Percentiles rank a stretch among this genome's conserved stretches.
phyloP scores from a whole-genome alignment of 2,888 invertebrate species.

The Laspeyria flexula region DNA sequence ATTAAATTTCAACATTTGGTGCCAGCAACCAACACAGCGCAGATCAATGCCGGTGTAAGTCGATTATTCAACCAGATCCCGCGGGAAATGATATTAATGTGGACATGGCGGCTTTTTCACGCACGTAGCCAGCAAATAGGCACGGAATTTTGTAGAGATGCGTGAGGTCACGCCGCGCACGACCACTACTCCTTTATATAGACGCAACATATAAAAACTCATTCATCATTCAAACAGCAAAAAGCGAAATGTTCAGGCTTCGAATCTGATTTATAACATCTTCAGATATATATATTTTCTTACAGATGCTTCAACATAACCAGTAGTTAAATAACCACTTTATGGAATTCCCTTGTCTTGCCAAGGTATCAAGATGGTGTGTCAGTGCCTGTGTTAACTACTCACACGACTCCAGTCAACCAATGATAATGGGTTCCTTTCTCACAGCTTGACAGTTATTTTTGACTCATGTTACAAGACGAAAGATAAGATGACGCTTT shows the following conservation, averaged over 20 bases:
- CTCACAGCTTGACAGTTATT: background rate
- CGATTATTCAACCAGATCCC: slow-evolving; percentile 55
- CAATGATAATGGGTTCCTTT: background rate
- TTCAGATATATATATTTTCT: background rate
- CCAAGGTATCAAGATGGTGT: background rate
- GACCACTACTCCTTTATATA: slow-evolving; percentile 45
- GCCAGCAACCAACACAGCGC: slow-evolving; percentile 15
- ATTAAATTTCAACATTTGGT: slow-evolving; percentile 24
- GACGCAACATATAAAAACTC: slow-evolving; percentile 43
- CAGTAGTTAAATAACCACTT: no score
- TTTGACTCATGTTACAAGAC: background rate
- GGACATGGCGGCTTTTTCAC: slow-evolving; percentile 66
- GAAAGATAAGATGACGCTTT: no score
- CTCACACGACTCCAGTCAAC: background rate
- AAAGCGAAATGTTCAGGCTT: slow-evolving; percentile 5
- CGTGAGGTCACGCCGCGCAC: slow-evolving; percentile 71
- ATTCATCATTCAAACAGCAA: slow-evolving; percentile 56
- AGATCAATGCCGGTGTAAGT: slow-evolving; percentile 41
- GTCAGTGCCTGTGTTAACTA: background rate
- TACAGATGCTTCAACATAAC: no score
- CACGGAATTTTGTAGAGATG: slow-evolving; percentile 70
- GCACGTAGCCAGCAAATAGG: slow-evolving; percentile 73
- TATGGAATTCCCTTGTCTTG: no score
- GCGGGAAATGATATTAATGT: slow-evolving; percentile 64
- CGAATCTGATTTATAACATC: background rate